phyloP scores from a whole-genome alignment of 2,888 invertebrate genomes.

The Conchocele bisecta region DNA sequence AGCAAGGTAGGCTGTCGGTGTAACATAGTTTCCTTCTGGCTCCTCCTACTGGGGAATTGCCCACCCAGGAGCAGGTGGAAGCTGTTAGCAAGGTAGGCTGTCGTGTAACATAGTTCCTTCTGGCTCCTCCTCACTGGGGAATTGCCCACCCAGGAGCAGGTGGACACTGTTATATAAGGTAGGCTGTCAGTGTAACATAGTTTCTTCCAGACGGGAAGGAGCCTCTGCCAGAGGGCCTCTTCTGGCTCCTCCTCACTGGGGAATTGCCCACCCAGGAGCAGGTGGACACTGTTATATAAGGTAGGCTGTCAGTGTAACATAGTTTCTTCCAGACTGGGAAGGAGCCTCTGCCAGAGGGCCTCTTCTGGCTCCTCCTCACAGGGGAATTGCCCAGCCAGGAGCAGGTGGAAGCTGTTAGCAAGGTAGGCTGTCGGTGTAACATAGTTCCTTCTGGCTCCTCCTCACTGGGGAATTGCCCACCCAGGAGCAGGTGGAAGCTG shows the following conservation, averaged over 20 bases:
- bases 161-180: too few species aligned
- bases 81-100: too few species aligned
- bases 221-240: conserved; percentile 96
- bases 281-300: conserved; percentile 84
- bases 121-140: conserved; percentile 96
- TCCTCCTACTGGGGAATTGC: conserved; percentile 93
- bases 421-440: conserved; percentile 67
- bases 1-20: conserved; percentile 70
- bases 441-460: conserved; percentile 97
- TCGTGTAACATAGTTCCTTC: conserved; percentile 84
- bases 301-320: too few species aligned
- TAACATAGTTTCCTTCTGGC: too few species aligned
- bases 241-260: conserved; percentile 95
- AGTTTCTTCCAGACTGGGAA: too few species aligned
- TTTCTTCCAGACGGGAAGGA: conserved; percentile 86
- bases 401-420: conserved; percentile 86
- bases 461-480: conserved; percentile 94
- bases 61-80: conserved; percentile 89
- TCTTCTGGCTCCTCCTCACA: conserved; percentile 96
- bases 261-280: conserved; percentile 93
- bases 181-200: too few species aligned
- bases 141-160: conserved; percentile 92
- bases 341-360: conserved; percentile 95
- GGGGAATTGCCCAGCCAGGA: conserved; percentile 93
- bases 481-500: conserved; percentile 87